Evolutionary conservation across 2,888 invertebrate species (phyloP), one percentile per base, ranked within the genome.

Genomic region (Rhorus exstirpatorius): DNA sequence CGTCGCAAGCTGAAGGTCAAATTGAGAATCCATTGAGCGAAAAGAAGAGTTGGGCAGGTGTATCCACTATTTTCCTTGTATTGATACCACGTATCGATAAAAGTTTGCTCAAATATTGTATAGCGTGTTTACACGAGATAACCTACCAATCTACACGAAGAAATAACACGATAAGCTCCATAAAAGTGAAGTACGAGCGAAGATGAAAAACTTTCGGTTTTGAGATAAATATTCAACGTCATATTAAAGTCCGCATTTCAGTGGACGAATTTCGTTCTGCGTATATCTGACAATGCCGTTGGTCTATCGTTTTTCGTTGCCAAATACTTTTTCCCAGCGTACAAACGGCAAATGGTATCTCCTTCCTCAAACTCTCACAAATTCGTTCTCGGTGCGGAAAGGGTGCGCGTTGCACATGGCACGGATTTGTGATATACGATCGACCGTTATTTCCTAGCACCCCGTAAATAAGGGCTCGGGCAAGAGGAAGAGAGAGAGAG

Each of bases 381-480:
- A 26, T 38, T 41, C 55, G 17, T 10, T 17, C 41, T 58, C 49
- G 49, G 46, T 63, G 78, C 31, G 72, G 68, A 74, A 68, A 67
- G 78, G 61, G 63, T 44, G 41, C 46, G 35, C 65, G 44, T 67
- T 67, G 70, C 60, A 75, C 72, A 67, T 68, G 81, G 63, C 78
- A 81, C 80, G 79, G 78, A 71, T 71, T 74, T 83, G 78, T 81
- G 88, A 86, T 82, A 84, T 84, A 84, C 79, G 83, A 80, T 81
- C 67, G 67, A 75, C 81, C 85, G 80, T 86, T 84, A 87, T 83
- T 84, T 76, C 55, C 70, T 81, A 80, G 80, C 86, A 84, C 85
- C 81, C 81, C 85, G 87, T 89, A 88, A 89, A 89, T 89, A 88
- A 87, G 79, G 71, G 10, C 72, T 70, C 75, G 26, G 60, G 72